Base-by-base conservation (phyloP, 2,888 invertebrate species). In the Dicycla oo region DNA sequence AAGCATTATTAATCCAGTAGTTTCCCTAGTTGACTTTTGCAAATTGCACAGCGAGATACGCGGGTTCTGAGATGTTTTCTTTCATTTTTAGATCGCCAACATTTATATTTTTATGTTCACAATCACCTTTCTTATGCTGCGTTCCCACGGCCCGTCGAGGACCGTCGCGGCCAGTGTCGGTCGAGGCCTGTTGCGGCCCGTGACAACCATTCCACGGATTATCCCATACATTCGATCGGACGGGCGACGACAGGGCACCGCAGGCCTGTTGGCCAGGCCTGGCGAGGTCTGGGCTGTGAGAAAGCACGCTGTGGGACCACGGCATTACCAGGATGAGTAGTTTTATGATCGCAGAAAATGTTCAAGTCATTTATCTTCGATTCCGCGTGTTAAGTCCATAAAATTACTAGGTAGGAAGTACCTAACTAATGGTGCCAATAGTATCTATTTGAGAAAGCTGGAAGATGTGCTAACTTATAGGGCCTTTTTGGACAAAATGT, bases 11-110 rank as follows among this genome's bases (percentile, higher is more conserved):
- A 81, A 75, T 81, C 67, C 69, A 60, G 54, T 34, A 69, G 63
- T 81, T 81, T 80, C 69, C 69, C 67, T 65, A 67, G 64, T 49
- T 68, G 84, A 81, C 75, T 75, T 66, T 81, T 70, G 71, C 69
- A 85, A 83, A 83, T 85, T 71, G 60, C 62, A 18, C 53, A 56
- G 64, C 40, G 30, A 69, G 60, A 61, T 75, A 73, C 60, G 67
- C 47, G 23, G n/a, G 26, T 40, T 67, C 23, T 38, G 23, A 6
- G 58, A 30, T 49, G 70, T 78, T 78, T 66, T 63, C 34, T 67
- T 71, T 63, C 20, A 77, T 71, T 79, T 77, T 77, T 71, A 71
- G 13, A 61, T 49, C 51, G 30, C 18, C 23, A 58, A 23, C 40
- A 54, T 75, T 75, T 58, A 26, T 66, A 30, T 62, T 60, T 65